Evolutionary conservation across 2,113 vertebrate genomes (phyloP).

Genomic region (Rutilus rutilus): DNA sequence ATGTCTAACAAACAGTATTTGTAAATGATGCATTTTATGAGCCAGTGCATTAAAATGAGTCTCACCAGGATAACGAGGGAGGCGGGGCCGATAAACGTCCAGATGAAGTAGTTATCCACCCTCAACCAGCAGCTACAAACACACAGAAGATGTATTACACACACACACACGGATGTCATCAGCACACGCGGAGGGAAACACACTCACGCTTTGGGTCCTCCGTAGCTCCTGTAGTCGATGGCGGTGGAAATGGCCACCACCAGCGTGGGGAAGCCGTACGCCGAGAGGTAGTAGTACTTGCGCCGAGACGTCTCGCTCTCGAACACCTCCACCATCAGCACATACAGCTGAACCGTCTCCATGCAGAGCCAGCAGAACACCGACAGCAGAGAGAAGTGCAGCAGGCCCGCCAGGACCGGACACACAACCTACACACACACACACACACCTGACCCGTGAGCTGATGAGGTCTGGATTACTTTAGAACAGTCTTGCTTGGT

Average conservation of each 20-base stretch:
- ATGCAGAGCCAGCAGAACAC: constrained; percentile 94
- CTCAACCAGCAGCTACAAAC: constrained; percentile 87
- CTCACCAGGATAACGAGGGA: constrained; percentile 89
- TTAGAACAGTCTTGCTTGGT: too few relatives aligned
- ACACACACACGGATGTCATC: not conserved
- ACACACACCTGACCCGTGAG: not conserved
- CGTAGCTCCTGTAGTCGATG: constrained; percentile 91
- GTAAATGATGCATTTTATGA: not conserved
- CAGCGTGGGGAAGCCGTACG: constrained; percentile 88
- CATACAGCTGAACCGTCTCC: constrained; percentile 89
- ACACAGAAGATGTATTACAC: constrained; percentile 35
- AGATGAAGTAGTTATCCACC: constrained; percentile 92
- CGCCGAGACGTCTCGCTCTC: constrained; percentile 87
- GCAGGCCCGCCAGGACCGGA: constrained; percentile 86
- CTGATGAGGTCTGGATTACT: not conserved
- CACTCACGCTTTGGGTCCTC: constrained; percentile 86
- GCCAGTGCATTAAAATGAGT: not conserved
- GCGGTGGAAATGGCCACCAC: constrained; percentile 90
- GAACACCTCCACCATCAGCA: constrained; percentile 90
- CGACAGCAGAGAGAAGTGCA: constrained; percentile 90
- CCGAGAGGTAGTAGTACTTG: constrained; percentile 90
- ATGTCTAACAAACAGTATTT: too few relatives aligned
- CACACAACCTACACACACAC: constrained; percentile 80
- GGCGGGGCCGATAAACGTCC: constrained; percentile 91
- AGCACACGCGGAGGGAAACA: not conserved